Conservation (phyloP, 2,797 vertebrate genomes). For the Buceros bicornis region DNA sequence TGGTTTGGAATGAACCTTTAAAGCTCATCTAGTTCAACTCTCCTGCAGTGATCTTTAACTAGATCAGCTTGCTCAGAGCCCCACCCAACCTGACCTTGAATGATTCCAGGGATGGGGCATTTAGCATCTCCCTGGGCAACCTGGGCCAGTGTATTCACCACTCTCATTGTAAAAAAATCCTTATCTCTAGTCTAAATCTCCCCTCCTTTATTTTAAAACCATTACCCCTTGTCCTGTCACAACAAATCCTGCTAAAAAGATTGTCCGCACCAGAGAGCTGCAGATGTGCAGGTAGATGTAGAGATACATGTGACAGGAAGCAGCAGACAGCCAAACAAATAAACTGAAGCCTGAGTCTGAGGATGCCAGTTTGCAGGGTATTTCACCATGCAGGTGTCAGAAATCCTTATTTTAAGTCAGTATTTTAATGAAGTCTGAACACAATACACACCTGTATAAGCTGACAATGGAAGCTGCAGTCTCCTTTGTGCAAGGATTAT, state of each 20-base stretch:
- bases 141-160: neutral
- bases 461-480: neutral
- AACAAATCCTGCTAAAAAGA: neutral
- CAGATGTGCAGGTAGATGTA: neutral
- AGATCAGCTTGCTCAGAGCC: neutral
- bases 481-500: neutral
- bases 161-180: neutral
- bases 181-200: neutral
- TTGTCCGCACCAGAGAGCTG: neutral
- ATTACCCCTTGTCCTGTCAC: neutral
- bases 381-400: neutral
- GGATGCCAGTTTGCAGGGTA: neutral
- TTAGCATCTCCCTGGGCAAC: neutral
- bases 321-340: rapidly evolving
- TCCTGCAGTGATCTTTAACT: neutral
- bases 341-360: neutral
- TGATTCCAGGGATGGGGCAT: neutral
- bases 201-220: neutral
- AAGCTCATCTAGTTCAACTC: neutral
- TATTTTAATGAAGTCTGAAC: neutral
- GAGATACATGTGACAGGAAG: neutral
- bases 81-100: neutral
- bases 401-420: neutral
- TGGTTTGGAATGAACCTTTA: neutral
- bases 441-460: neutral